Evolutionary conservation across 2,888 invertebrate genomes (phyloP), one percentile per base, ranked within the genome.

Genomic region (Sussaba pulchella): DNA sequence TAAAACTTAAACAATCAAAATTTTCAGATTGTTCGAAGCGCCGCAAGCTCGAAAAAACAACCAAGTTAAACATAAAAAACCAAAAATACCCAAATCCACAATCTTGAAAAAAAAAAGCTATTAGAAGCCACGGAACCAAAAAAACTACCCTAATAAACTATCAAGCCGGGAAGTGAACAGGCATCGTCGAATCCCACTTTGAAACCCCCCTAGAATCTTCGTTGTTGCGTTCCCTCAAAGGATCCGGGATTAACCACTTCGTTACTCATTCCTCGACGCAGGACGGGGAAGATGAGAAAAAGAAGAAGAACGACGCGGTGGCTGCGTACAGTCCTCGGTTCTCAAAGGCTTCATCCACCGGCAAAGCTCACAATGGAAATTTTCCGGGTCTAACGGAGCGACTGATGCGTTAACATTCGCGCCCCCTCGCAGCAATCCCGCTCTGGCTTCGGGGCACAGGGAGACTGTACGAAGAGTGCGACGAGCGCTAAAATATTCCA

Each of bases 311-410:
- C 50, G 69, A 69, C 67, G 63, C 67, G 63, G 43, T 41, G 9
- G 14, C 54, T 41, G 39, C 47, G 24, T 12, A 50, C 45, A 14
- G 61, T 67, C 31, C 59, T 36, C 31, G 14, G 45, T 26, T 69
- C 67, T 67, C 72, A 76, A 80, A 80, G 80, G 76, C 41, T 67
- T 57, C 39, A 61, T 14, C 12, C 45, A 39, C 71, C 31, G 24
- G 12, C 1, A n/a, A n/a, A 36, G 66, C 70, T 41, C 63, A 80
- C 76, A 69, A 76, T 80, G 54, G 61, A 72, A 80, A 72, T 71
- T 80, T 80, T 76, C 59, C 67, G 54, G 52, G 21, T 19, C 61
- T 76, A 72, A 47, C 72, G 72, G 54, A 76, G 39, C 67, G 71
- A 71, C 47, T 72, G 72, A 67, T 67, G 61, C 67, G 63, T 41